Evolutionary conservation across 2,113 vertebrate genomes (phyloP).

Genomic region (Amia ocellicauda): DNA sequence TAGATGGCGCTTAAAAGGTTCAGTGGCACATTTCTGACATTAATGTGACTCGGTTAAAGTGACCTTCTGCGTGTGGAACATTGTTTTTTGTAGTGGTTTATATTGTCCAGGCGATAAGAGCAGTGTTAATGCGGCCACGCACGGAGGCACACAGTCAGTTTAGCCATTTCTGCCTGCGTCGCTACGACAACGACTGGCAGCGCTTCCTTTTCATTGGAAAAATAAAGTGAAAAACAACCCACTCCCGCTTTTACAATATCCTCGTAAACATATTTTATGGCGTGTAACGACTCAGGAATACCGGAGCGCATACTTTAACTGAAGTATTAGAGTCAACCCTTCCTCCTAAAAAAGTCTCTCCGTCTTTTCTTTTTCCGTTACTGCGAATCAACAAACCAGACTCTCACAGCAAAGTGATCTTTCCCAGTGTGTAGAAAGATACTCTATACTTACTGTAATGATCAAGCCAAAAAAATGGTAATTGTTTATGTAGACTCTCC

Average conservation of each 20-base stretch:
- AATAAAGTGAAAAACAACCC: not conserved
- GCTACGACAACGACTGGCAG: not conserved
- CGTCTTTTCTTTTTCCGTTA: too few relatives aligned
- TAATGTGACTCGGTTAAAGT: too few relatives aligned
- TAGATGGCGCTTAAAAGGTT: too few relatives aligned
- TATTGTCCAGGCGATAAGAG: not conserved
- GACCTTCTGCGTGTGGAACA: not conserved
- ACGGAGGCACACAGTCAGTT: not conserved
- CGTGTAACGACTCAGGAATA: not conserved
- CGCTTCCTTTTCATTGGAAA: not conserved
- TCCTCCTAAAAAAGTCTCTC: too few relatives aligned
- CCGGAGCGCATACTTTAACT: not conserved
- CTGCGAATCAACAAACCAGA: too few relatives aligned
- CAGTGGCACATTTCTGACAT: too few relatives aligned
- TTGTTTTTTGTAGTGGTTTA: not conserved
- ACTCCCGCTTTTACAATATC: not conserved
- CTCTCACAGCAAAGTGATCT: too few relatives aligned
- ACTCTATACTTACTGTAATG: too few relatives aligned
- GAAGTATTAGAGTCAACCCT: too few relatives aligned
- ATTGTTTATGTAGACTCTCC: too few relatives aligned
- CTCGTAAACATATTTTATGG: not conserved
- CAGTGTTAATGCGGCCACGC: not conserved
- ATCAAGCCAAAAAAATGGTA: too few relatives aligned
- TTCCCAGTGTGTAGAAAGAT: too few relatives aligned
- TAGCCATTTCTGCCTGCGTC: not conserved